Conservation (phyloP, 2,888 invertebrate genomes). For the Keiferia lycopersicella region DNA sequence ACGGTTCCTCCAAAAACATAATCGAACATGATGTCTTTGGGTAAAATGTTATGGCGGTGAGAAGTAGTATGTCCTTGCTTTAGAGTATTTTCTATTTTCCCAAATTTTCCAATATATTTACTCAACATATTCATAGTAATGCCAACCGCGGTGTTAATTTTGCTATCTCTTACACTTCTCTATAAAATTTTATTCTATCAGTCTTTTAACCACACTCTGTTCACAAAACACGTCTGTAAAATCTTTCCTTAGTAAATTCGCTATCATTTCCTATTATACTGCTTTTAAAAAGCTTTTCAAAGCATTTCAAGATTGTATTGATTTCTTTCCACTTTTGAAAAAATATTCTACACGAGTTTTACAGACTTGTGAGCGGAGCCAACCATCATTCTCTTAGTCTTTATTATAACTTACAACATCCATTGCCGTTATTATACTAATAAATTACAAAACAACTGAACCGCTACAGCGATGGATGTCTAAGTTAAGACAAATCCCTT, state of each 20-base stretch:
- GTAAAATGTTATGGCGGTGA: no score
- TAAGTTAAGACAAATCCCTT: slow-evolving; percentile 24
- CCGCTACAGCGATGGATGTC: background rate
- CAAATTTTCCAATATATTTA: background rate
- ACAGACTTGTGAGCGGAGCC: slow-evolving; percentile 1
- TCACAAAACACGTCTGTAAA: slow-evolving; percentile 26
- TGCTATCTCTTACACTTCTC: slow-evolving; percentile 25
- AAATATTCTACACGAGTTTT: background rate
- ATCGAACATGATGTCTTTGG: no score
- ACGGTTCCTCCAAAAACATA: no score
- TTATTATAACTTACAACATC: background rate
- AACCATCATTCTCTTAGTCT: background rate
- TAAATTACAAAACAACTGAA: slow-evolving; percentile 11
- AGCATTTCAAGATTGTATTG: background rate
- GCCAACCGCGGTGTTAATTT: slow-evolving; percentile 33
- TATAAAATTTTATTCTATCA: slow-evolving; percentile 42
- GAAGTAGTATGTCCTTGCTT: no score
- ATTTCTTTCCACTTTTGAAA: background rate
- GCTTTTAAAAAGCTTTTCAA: background rate
- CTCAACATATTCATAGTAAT: slow-evolving; percentile 8
- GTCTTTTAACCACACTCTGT: slow-evolving; percentile 50
- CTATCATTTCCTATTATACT: slow-evolving; percentile 2
- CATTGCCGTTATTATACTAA: slow-evolving; percentile 19
- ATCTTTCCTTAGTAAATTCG: background rate
- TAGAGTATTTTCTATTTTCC: no score